phyloP scores from a whole-genome alignment of 2,113 vertebrate genomes.

The Alouatta palliata region DNA sequence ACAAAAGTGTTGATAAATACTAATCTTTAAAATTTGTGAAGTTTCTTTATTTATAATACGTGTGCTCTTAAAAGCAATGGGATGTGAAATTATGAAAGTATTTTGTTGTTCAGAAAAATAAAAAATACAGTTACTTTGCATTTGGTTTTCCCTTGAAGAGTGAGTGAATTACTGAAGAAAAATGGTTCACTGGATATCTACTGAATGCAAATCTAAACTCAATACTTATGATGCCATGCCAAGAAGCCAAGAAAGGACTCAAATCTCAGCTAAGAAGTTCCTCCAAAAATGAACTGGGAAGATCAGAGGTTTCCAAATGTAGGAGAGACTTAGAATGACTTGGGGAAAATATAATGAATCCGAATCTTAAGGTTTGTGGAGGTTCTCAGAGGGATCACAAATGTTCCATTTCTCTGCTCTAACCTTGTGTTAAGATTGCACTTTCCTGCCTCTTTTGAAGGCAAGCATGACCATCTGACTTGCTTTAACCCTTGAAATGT shows the following conservation, averaged over 20 bases:
- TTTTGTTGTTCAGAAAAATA: slow-evolving; percentile 76
- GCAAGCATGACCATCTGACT: background rate
- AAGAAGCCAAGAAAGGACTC: background rate
- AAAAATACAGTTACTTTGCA: slow-evolving; percentile 69
- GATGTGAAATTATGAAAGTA: slow-evolving; percentile 71
- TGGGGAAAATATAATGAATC: background rate
- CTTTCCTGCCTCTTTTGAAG: background rate
- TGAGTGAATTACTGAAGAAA: too few relatives aligned
- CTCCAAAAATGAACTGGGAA: background rate
- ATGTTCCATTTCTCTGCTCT: background rate
- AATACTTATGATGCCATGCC: background rate
- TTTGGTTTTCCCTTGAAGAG: background rate
- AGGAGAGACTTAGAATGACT: background rate
- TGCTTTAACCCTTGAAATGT: background rate
- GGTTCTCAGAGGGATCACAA: background rate
- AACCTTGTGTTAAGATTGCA: background rate
- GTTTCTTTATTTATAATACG: slow-evolving; percentile 79
- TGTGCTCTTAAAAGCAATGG: slow-evolving; percentile 66
- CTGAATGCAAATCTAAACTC: background rate
- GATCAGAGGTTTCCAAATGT: background rate
- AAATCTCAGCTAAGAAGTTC: background rate
- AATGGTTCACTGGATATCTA: background rate
- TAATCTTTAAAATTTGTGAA: slow-evolving; percentile 79
- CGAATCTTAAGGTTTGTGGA: background rate
- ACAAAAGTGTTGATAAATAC: slow-evolving; percentile 80